phyloP scores from a whole-genome alignment of 2,113 vertebrate species.

The Heloderma charlesbogerti region DNA sequence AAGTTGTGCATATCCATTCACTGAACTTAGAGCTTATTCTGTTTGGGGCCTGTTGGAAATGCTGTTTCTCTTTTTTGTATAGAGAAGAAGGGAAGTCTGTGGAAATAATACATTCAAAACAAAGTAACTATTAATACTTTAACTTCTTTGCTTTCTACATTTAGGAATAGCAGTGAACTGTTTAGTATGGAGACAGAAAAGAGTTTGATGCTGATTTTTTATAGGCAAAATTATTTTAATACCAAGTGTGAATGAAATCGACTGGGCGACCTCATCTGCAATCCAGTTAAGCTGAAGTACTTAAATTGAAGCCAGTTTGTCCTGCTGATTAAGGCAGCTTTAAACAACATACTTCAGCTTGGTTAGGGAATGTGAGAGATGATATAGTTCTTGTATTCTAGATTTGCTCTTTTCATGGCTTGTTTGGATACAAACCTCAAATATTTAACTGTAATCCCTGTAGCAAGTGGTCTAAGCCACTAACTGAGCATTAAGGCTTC shows the following conservation, averaged over 20 bases:
- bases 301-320: slow-evolving; percentile 5
- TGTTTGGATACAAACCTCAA: slow-evolving; percentile 7
- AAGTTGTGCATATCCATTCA: not conserved
- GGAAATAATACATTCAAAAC: not conserved
- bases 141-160: not conserved
- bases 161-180: not conserved
- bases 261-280: not conserved
- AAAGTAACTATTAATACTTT: not conserved
- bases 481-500: not conserved
- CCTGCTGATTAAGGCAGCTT: not conserved
- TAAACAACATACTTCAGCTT: not conserved
- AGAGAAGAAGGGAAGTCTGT: not conserved
- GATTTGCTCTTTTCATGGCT: slow-evolving; percentile 19
- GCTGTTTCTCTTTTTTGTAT: not conserved
- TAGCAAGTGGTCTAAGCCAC: not conserved
- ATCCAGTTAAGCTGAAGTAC: not conserved
- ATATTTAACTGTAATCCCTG: slow-evolving; percentile 13
- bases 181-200: not conserved
- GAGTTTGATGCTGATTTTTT: not conserved
- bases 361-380: not conserved
- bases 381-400: not conserved
- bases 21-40: not conserved
- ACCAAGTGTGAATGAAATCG: not conserved
- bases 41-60: not conserved
- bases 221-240: not conserved